Evolutionary conservation across 2,113 vertebrate species (phyloP), one percentile per base, ranked within the genome.

Genomic region (Condylura cristata): DNA sequence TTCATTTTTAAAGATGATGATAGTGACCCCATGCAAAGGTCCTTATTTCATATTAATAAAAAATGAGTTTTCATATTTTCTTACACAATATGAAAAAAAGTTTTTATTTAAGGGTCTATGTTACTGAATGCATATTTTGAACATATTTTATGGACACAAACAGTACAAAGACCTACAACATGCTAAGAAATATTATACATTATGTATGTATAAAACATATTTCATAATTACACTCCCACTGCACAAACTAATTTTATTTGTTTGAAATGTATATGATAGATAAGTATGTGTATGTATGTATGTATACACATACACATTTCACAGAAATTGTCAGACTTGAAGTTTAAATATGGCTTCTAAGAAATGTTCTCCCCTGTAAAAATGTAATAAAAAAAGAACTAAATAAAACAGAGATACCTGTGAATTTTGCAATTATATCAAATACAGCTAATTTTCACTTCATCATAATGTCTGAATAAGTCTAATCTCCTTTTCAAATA

Each of bases 381-480:
- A 90, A 79, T 26, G 11, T 71, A 18, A 72, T 30, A 85, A 85
- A 48, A 70, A 39, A 14, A 39, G 14, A 60, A 48, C 61, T 37
- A 60, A 84, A 88, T 14, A 26, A 80, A 79, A 63, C 82, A 71
- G 39, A 93, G 66, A 74, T 39, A 66, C 7, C 46, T 75, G 18
- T 63, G 66, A 91, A 90, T 1, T 8, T 8, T 63, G 16, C 28
- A 6, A 60, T 8, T 11, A 60, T 11, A 71, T 46, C 39, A 87
- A 6, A 82, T 56, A 22, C 4, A 65, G 6, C 60, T 83, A 86
- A 87, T 37, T 61, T 71, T 48, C 95, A 96, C 56, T 92, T 82
- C 34, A 72, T 37, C 37, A 75, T 68, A 65, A 13, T 2, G 88
- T 95, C 90, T 86, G 95, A 97, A 90, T 95, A 96, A 90, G 75